Evolutionary conservation across 2,113 vertebrate species (phyloP), one percentile per base, ranked within the genome.

Genomic region (Dascyllus trimaculatus): DNA sequence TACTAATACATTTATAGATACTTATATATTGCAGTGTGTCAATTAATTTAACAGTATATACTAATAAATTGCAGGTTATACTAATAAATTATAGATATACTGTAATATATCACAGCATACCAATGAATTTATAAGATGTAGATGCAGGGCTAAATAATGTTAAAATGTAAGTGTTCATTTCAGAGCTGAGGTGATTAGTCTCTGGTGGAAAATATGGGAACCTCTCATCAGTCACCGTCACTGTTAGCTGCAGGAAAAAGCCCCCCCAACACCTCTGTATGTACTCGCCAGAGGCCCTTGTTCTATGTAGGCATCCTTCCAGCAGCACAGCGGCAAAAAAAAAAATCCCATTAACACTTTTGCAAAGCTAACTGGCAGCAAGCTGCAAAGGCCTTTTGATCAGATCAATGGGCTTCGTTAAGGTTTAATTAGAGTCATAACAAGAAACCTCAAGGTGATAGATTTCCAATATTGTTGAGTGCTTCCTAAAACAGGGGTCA

Each of bases 401-500:
- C 71, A 58, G 53, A 90, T 93, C 85, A 87, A 90, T 90, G 60
- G 63, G 78, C 81, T 89, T 92, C 56, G 38, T 93, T 90, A 90
- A 82, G 78, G 75, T 93, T 92, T 92, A 92, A 94, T 93, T 91
- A 90, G 78, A 91, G 90, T 80, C 88, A 92, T 90, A 90, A 93
- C 80, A 85, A 89, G 88, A 84, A 75, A 83, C 62, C 53, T 71
- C 56, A 67, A 71, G 63, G 70, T 87, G 85, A 92, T 86, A 48
- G 82, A 91, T 92, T 92, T 91, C 84, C 89, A 84, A 88, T 93
- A 78, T 77, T 58, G 77, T 75, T 63, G 61, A 88, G 82, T 54
- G 80, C 81, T 48, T 32, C 78, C 72, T 81, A 62, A 77, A 82
- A 78, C 62, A 67, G 84, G 58, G 84, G 71, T 81, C 85, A 73